Conservation (phyloP, 2,888 invertebrate species). For the Halocaridina rubra region DNA sequence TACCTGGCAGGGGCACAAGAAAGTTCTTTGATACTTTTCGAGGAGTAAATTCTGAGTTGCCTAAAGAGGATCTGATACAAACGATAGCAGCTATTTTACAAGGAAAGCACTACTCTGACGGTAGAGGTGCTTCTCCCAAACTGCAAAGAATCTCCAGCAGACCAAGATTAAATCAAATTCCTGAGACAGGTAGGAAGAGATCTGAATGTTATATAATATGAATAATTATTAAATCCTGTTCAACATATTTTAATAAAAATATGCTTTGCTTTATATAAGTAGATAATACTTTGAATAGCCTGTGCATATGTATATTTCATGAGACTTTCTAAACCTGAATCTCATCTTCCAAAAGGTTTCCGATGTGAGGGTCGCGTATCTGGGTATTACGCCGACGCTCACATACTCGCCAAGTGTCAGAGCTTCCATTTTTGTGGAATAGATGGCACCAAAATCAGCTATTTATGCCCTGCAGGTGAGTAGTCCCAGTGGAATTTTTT, state of each 20-base stretch:
- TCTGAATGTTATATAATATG: background rate
- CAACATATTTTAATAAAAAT: background rate
- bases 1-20: background rate
- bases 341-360: background rate
- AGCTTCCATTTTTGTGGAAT: constrained; percentile 32
- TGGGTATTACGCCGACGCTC: constrained; percentile 40
- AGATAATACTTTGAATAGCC: background rate
- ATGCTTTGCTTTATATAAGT: background rate
- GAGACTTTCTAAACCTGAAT: background rate
- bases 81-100: background rate
- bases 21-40: background rate
- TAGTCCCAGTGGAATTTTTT: too few species aligned
- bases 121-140: background rate
- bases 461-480: constrained; percentile 34
- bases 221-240: background rate
- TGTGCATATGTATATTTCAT: background rate
- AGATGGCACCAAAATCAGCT: constrained; percentile 26
- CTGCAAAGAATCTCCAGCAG: background rate
- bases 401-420: constrained; percentile 3
- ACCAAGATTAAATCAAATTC: background rate
- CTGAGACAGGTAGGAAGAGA: background rate
- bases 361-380: background rate
- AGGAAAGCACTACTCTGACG: background rate
- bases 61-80: background rate
- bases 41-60: background rate